Base-by-base conservation (phyloP, 30 jellyfish, hydroid and myxozoan species). In the Hydractinia symbiolongicarpus region DNA sequence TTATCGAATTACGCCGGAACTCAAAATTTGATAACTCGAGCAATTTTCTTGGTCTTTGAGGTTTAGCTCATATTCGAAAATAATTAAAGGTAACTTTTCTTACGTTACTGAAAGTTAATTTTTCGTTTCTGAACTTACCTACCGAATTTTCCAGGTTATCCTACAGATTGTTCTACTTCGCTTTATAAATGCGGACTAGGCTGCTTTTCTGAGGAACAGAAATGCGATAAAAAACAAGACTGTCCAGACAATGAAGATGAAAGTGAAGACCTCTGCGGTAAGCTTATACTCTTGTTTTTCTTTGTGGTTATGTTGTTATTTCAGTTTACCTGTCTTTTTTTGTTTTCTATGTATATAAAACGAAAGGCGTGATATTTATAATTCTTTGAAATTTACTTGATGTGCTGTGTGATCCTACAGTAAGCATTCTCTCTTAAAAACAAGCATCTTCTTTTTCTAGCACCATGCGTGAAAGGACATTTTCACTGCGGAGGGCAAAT, bases 181-280 rank as follows among this genome's bases (percentile, higher is more conserved):
- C 55, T 83, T 58, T 16, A 19, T 5, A 73, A 88, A 49, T 79
- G 60, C 1, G 81, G 86, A 4, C 86, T 86, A 44, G 86, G 95
- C 66, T 90, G 97, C 61, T 78, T 90, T 67, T 76, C 75, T 16
- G 53, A 51, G 73, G 61, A 69, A n/a, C 73, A 83, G 78, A 86
- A 82, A 86, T 90, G 97, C 77, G 66, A 90, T 79, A 82, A 82
- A 16, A 7, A 19, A 8, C 13, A 9, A 5, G 95, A 91, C 53
- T 91, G 98, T 69, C 88, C 78, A 4, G 89, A 91, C 53, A 83
- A 85, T 4, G 95, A 95, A 20, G 98, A 91, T 64, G 98, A 91
- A 69, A 68, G 77, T 53, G 62, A 81, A 4, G 84, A 73, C 6
- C 82, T 68, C 16, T 84, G 97, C 75, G 86, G 87, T 67, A 81